Evolutionary conservation across 1,140 invertebrate species (phyloP).

Genomic region (Nasonia vitripennis): DNA sequence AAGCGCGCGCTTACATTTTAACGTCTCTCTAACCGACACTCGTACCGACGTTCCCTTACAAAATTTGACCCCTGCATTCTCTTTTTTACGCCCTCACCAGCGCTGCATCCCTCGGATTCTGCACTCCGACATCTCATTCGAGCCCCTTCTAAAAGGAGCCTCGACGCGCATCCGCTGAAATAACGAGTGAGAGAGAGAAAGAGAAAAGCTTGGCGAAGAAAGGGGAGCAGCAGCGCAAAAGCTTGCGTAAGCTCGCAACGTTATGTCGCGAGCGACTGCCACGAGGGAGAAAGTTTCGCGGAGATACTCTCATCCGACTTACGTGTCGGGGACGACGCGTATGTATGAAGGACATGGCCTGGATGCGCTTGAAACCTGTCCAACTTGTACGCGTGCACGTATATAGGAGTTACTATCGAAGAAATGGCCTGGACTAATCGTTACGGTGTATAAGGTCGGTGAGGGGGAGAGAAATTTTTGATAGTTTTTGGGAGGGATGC

Average conservation of each 20-base stretch:
- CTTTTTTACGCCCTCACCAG: background rate
- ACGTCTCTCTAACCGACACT: slow-evolving; percentile 7
- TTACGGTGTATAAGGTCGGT: slow-evolving; percentile 57
- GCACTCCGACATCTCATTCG: slow-evolving; percentile 17
- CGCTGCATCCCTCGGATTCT: background rate
- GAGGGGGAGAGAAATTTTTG: background rate
- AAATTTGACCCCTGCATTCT: slow-evolving; percentile 20
- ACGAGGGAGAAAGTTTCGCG: slow-evolving; percentile 57
- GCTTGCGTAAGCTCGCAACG: slow-evolving; percentile 6
- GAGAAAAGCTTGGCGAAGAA: background rate
- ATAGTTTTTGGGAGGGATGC: background rate
- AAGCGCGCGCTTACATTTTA: slow-evolving; percentile 36
- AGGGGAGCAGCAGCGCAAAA: slow-evolving; percentile 5
- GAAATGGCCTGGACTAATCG: slow-evolving; percentile 72
- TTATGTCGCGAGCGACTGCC: slow-evolving; percentile 38
- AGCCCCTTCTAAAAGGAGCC: background rate
- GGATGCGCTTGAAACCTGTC: slow-evolving; percentile 66
- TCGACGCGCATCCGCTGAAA: background rate
- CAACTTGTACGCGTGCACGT: slow-evolving; percentile 67
- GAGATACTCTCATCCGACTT: slow-evolving; percentile 63
- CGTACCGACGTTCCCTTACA: background rate
- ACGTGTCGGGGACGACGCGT: slow-evolving; percentile 59
- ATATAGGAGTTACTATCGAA: slow-evolving; percentile 41
- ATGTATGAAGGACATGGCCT: slow-evolving; percentile 61
- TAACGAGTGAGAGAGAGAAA: background rate